A percentile compares a stretch with the other conserved stretches of the same genome.
Conservation (phyloP, 2,888 invertebrate species). For the Stenurella melanura region DNA sequence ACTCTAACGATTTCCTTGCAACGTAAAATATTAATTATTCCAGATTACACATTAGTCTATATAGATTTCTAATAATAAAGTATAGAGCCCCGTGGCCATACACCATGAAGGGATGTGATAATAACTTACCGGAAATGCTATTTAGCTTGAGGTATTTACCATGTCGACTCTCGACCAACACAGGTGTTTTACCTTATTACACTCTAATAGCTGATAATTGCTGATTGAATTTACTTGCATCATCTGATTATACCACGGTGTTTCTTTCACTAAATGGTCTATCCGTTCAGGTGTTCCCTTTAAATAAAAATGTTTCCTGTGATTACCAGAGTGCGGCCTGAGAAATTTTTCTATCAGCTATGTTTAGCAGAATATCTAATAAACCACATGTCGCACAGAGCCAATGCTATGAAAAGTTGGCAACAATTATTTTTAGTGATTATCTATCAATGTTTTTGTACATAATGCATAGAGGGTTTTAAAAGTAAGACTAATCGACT, state of each 20-base stretch:
- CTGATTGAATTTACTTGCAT: constrained; percentile 28
- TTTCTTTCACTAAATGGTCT: constrained; percentile 26
- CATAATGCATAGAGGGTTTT: too few relatives aligned
- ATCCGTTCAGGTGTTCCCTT: constrained; percentile 34
- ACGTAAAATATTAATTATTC: neutral
- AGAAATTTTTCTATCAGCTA: constrained; percentile 16
- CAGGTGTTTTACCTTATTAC: constrained; percentile 35
- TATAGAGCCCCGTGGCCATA: constrained; percentile 1
- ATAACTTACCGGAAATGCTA: constrained; percentile 15
- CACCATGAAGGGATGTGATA: constrained; percentile 32
- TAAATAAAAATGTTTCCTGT: constrained; percentile 33
- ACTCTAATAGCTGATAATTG: constrained; percentile 37
- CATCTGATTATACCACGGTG: constrained; percentile 17
- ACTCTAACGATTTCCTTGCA: neutral
- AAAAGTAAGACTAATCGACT: too few relatives aligned
- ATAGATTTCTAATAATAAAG: neutral
- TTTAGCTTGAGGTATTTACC: constrained; percentile 26
- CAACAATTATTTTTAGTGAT: too few relatives aligned
- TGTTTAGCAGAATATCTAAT: neutral
- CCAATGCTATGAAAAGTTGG: too few relatives aligned
- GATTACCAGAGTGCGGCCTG: constrained; percentile 21
- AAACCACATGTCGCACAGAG: too few relatives aligned
- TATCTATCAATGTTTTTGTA: too few relatives aligned
- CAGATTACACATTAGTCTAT: neutral
- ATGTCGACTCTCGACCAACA: constrained; percentile 29